Evolutionary conservation across 2,888 invertebrate species (phyloP).

Genomic region (Apomyelois bistriatella): DNA sequence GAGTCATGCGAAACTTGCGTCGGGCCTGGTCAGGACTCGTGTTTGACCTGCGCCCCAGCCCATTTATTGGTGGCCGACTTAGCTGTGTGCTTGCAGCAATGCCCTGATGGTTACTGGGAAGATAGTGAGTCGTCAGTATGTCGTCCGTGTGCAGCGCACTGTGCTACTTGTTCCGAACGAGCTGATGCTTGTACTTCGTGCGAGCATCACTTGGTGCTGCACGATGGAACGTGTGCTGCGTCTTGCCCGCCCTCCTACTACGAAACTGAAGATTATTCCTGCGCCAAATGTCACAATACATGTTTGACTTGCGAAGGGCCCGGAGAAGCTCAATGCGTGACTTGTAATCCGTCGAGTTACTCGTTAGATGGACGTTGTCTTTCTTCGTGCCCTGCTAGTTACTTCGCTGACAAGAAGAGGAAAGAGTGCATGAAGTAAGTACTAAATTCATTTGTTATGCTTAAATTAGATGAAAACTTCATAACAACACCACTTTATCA

Average conservation of each 20-base stretch:
- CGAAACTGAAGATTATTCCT: constrained; percentile 93
- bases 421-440: constrained; percentile 86
- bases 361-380: constrained; percentile 86
- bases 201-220: constrained; percentile 91
- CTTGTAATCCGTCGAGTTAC: constrained; percentile 86
- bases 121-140: constrained; percentile 87
- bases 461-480: neutral
- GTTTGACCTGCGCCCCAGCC: constrained; percentile 90
- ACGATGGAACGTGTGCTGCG: constrained; percentile 89
- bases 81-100: constrained; percentile 92
- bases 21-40: constrained; percentile 92
- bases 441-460: neutral
- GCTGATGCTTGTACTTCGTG: constrained; percentile 92
- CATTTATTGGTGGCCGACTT: constrained; percentile 91
- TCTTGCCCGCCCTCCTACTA: constrained; percentile 90
- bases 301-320: constrained; percentile 91
- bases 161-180: constrained; percentile 90
- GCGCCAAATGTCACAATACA: constrained; percentile 87
- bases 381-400: constrained; percentile 85
- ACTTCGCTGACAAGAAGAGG: constrained; percentile 87
- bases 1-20: constrained; percentile 94
- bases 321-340: constrained; percentile 88
- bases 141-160: constrained; percentile 91
- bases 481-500: neutral
- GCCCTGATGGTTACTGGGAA: constrained; percentile 94